Evolutionary conservation across 2,113 vertebrate genomes (phyloP), one percentile per base, ranked within the genome.

Genomic region (Ophthalmolycus amberensis): DNA sequence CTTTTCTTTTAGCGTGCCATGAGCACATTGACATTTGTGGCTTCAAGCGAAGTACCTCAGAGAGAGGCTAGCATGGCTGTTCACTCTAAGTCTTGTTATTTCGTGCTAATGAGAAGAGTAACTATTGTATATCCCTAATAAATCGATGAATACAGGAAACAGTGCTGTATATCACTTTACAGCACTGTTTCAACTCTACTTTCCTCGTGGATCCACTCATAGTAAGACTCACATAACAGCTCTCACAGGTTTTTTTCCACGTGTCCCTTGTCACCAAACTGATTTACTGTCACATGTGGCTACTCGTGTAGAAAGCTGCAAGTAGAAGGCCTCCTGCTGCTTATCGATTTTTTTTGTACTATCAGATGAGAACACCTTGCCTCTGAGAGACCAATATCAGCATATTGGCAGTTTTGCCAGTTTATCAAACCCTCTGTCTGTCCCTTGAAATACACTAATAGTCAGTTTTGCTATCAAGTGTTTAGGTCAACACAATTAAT

Each of bases 381-480:
- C 6, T 50, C 29, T 22, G 9, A 56, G 46, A 50, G 46, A 50
- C 20, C 44, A 38, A n/a, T 64, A 50, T 69, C 44, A 69, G 27
- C 9, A 14, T 50, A 50, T 50, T 69, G 44, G 3, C 27, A 22
- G 27, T 50, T 64, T 38, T 3, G 2, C 6, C 58, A 64, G 20
- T 38, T 38, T 40, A 40, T n/a, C 9, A 22, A 64, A 25, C n/a
- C 20, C 5, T 9, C 32, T 37, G 59, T 20, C 16, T n/a, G 62
- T 64, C 34, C 58, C 59, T 62, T 62, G 12, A 62, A 34, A 62
- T 62, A 18, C 59, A 60, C 14, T 67, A 22, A 50, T 50, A 67
- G 42, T 67, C 15, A 18, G 11, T 58, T 58, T 25, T 58, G n/a
- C 50, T n/a, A 52, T 22, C 18, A 25, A 56, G 54, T 11, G 52